A percentile compares a stretch with the other conserved stretches of the same genome.
Conservation (phyloP, 2,888 invertebrate species). For the Lapara coniferarum region DNA sequence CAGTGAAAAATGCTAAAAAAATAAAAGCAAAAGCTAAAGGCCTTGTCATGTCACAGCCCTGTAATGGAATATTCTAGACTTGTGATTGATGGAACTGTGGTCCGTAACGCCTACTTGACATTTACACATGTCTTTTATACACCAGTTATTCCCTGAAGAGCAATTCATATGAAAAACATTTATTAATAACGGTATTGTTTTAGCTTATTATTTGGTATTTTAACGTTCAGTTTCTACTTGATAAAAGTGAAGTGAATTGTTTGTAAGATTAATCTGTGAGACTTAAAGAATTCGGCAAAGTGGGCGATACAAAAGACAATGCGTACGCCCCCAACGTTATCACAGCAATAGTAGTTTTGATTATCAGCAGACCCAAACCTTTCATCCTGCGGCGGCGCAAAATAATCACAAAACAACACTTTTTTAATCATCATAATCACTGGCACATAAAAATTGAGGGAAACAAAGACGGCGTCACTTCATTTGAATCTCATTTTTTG, state of each 20-base stretch:
- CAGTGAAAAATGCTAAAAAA: not conserved
- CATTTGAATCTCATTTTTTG: constrained; percentile 1
- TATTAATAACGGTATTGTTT: not conserved
- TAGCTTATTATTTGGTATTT: not conserved
- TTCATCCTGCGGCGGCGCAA: constrained; percentile 46
- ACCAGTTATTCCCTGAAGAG: not conserved
- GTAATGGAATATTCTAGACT: constrained; percentile 18
- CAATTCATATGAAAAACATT: constrained; percentile 1
- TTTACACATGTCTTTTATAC: not conserved
- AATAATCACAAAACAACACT: constrained; percentile 61
- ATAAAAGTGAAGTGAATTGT: no score
- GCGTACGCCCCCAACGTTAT: constrained; percentile 8
- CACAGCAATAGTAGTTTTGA: not conserved
- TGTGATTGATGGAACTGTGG: constrained; percentile 1
- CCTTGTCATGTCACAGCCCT: not conserved
- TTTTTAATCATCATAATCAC: constrained; percentile 51
- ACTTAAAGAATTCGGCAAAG: not conserved
- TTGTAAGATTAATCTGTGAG: not conserved
- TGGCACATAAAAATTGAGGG: constrained; percentile 7
- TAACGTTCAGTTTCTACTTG: not conserved
- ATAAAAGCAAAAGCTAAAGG: not conserved
- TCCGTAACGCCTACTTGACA: not conserved
- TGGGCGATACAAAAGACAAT: not conserved
- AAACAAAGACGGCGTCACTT: constrained; percentile 8
- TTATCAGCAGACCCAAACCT: constrained; percentile 42